These are phyloP conservation scores for Lasius fuliginosus DNA, from an alignment of 2,888 invertebrate species.

Conservation along the genomic window DNA sequence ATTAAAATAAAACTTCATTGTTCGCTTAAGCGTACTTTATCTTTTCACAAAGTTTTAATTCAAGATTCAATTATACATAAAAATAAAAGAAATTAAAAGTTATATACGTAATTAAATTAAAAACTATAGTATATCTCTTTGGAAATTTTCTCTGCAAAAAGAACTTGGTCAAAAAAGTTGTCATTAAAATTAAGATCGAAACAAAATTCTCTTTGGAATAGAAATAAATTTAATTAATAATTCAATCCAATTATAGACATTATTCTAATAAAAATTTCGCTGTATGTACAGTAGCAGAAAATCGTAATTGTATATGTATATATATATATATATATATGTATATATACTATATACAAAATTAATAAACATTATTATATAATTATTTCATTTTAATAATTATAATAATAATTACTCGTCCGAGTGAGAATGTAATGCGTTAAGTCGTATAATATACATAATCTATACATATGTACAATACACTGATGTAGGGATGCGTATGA, in stretches of 20 bases:
- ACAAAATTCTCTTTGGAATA: background rate
- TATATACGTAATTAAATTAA: background rate
- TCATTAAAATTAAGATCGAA: background rate
- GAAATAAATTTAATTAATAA: slow-evolving; percentile 19
- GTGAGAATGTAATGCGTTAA: background rate
- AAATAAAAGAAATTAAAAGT: background rate
- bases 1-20: background rate
- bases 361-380: slow-evolving; percentile 12
- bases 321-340: no score
- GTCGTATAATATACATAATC: slow-evolving; percentile 17
- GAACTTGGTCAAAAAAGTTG: background rate
- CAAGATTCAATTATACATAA: slow-evolving; percentile 17
- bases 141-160: background rate
- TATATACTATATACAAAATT: background rate
- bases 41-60: slow-evolving; percentile 1
- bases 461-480: slow-evolving; percentile 43
- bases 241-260: background rate
- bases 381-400: slow-evolving; percentile 17
- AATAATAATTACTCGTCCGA: slow-evolving; percentile 22
- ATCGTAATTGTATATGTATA: no score
- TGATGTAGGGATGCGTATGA: slow-evolving; percentile 9
- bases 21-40: slow-evolving; percentile 1
- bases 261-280: slow-evolving; percentile 8
- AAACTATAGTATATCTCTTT: background rate
- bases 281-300: background rate